These are phyloP conservation scores for Drosophila ironensis DNA, from an alignment of 1,140 invertebrate species.

Conservation along the genomic window DNA sequence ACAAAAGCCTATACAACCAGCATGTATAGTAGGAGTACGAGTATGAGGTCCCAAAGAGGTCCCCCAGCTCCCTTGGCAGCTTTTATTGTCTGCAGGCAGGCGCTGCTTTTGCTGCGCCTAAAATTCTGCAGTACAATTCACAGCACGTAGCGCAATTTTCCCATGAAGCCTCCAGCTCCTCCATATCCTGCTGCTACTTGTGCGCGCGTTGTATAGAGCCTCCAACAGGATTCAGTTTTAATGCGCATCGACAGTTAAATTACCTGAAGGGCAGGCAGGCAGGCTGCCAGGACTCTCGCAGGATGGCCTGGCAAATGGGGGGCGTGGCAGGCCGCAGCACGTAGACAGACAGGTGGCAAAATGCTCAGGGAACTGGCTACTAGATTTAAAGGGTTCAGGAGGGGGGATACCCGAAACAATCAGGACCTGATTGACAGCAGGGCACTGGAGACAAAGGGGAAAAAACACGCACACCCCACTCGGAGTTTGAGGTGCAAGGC, in stretches of 20 bases:
- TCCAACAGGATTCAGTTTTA: conserved; percentile 51
- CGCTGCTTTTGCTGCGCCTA: conserved; percentile 32
- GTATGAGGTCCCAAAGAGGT: no score
- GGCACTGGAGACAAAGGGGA: background rate
- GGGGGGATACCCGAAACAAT: conserved; percentile 15
- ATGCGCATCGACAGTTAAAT: conserved; percentile 58
- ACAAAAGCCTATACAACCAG: conserved; percentile 7
- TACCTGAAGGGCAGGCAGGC: conserved; percentile 25
- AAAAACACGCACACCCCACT: background rate
- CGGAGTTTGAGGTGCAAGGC: background rate
- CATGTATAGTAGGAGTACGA: background rate
- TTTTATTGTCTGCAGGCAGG: conserved; percentile 48
- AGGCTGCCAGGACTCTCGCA: background rate
- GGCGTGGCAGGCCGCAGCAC: conserved; percentile 41
- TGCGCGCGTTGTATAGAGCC: conserved; percentile 7
- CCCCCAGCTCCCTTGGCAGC: conserved; percentile 34
- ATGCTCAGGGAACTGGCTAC: background rate
- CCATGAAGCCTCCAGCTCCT: conserved; percentile 12
- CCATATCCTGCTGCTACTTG: background rate
- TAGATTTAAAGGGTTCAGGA: background rate
- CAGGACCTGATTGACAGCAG: conserved; percentile 41
- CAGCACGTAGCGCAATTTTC: conserved; percentile 56
- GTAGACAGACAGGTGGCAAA: conserved; percentile 3
- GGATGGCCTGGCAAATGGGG: conserved; percentile 2
- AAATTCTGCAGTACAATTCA: conserved; percentile 57